Conservation (phyloP, 2,888 invertebrate species). For the Brassicogethes aeneus region DNA sequence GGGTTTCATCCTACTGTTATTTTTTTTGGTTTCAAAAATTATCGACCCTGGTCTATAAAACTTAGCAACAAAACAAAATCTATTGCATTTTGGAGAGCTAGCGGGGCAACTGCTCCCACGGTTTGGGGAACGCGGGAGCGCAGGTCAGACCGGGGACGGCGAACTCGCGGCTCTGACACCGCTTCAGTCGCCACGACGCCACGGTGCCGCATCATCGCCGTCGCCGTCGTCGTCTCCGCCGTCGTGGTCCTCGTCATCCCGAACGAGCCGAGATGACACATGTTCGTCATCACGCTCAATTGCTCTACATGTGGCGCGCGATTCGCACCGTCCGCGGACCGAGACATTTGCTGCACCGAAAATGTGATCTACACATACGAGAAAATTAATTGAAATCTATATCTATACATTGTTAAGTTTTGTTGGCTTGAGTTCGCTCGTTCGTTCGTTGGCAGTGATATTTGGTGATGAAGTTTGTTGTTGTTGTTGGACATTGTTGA, state of each 20-base stretch:
- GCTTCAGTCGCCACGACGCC: constrained; percentile 18
- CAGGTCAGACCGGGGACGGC: constrained; percentile 27
- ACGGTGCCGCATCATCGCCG: constrained; percentile 14
- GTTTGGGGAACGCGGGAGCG: constrained; percentile 11
- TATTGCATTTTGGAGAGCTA: too few relatives aligned
- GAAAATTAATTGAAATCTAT: too few relatives aligned
- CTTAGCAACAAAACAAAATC: too few relatives aligned
- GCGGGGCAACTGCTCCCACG: too few relatives aligned
- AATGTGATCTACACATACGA: too few relatives aligned
- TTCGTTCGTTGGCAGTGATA: neutral
- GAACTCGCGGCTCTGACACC: constrained; percentile 16
- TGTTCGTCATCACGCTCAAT: constrained; percentile 28
- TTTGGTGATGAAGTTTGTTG: neutral
- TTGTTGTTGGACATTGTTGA: constrained; percentile 6
- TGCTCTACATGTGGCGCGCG: constrained; percentile 20
- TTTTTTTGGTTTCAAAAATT: too few relatives aligned
- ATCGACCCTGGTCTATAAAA: too few relatives aligned
- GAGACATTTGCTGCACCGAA: constrained; percentile 4
- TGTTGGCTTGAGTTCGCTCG: too few relatives aligned
- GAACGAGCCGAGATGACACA: constrained; percentile 26
- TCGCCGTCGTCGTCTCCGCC: constrained; percentile 14
- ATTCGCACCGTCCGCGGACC: constrained; percentile 6
- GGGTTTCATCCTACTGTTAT: too few relatives aligned
- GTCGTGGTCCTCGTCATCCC: constrained; percentile 13
- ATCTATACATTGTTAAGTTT: too few relatives aligned